Evolutionary conservation across 2,113 vertebrate species (phyloP).

Genomic region (Piliocolobus tephrosceles): DNA sequence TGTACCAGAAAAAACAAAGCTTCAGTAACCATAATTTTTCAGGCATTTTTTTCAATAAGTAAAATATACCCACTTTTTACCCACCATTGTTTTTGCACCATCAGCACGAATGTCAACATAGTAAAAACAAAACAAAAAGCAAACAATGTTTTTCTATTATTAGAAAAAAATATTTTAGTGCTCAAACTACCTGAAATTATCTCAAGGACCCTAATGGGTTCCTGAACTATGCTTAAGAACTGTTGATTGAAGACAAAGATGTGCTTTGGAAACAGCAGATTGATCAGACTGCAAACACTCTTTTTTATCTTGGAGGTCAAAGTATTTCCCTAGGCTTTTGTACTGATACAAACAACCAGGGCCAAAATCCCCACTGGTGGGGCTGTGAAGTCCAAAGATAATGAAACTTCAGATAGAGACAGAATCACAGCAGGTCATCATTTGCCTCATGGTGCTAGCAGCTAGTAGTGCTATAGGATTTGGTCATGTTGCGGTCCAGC

Average conservation of each 20-base stretch:
- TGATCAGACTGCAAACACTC: not conserved
- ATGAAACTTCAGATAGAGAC: not conserved
- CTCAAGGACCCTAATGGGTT: not conserved
- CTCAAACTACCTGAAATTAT: not conserved
- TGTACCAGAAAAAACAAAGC: not conserved
- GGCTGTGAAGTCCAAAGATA: not conserved
- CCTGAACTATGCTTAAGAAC: not conserved
- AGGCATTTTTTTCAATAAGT: not conserved
- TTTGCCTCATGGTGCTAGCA: not conserved
- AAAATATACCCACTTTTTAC: not conserved
- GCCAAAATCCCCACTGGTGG: not conserved
- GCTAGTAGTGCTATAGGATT: not conserved
- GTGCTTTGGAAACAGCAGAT: not conserved
- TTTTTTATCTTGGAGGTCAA: not conserved
- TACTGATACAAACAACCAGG: not conserved
- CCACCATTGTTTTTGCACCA: not conserved
- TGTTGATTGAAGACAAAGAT: not conserved
- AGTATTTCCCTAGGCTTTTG: not conserved
- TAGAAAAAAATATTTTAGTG: not conserved
- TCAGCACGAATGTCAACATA: not conserved
- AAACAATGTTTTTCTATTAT: not conserved
- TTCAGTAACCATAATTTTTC: not conserved
- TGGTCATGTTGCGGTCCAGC: not conserved
- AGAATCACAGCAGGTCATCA: not conserved
- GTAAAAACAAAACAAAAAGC: not conserved